Evolutionary conservation across 2,888 invertebrate genomes (phyloP).

Genomic region (Glaucopsyche alexis): DNA sequence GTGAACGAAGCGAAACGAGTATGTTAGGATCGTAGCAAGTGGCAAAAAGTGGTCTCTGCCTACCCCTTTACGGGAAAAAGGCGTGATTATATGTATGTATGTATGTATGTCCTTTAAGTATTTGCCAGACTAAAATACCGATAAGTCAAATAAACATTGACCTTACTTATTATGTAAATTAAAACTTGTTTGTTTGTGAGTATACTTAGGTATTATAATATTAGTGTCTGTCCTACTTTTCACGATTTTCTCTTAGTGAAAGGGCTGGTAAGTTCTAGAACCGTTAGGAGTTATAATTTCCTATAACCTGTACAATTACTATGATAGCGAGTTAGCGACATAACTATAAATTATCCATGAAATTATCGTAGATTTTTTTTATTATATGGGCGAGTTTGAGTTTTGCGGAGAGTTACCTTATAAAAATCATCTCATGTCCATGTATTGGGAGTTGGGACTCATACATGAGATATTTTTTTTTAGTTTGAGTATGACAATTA

Average conservation of each 20-base stretch:
- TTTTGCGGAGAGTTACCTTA: too few species aligned
- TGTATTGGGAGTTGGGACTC: too few species aligned
- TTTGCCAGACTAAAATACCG: background rate
- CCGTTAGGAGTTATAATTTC: conserved; percentile 15
- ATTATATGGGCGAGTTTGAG: too few species aligned
- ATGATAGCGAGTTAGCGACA: background rate
- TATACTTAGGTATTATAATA: conserved; percentile 16
- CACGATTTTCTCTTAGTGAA: conserved; percentile 60
- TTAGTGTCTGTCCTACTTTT: conserved; percentile 44
- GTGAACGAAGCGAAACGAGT: too few species aligned
- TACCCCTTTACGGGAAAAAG: too few species aligned
- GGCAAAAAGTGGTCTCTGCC: too few species aligned
- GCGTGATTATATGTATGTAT: background rate
- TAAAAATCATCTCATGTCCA: too few species aligned
- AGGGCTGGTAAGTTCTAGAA: conserved; percentile 50
- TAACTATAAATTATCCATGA: background rate
- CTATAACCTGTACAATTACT: background rate
- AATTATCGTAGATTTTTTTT: background rate
- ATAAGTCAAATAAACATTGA: background rate
- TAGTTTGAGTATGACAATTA: too few species aligned
- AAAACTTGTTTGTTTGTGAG: background rate
- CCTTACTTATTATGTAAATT: conserved; percentile 12
- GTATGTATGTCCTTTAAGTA: background rate
- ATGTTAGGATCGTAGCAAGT: too few species aligned
- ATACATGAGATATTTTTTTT: too few species aligned